Evolutionary conservation across 1,140 invertebrate species (phyloP).

Genomic region (Drosophila guanche): DNA sequence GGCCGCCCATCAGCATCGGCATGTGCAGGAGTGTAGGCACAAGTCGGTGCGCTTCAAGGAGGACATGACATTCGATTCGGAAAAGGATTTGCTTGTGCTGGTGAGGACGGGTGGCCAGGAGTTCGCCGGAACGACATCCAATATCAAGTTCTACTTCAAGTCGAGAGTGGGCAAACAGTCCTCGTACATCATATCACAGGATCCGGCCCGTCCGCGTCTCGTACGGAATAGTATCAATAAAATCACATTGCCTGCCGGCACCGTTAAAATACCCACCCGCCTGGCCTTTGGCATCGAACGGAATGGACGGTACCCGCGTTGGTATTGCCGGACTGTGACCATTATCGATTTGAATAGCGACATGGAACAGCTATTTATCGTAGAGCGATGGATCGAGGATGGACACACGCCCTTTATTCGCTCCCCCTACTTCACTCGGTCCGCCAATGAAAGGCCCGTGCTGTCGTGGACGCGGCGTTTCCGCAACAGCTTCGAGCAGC

Average conservation of each 20-base stretch:
- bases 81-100: constrained; percentile 15
- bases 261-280: constrained; percentile 33
- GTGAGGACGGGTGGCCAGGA: constrained; percentile 30
- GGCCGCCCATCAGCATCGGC: background rate
- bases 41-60: too few relatives aligned
- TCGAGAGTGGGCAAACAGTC: background rate
- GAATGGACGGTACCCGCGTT: constrained; percentile 36
- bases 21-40: too few relatives aligned
- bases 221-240: constrained; percentile 27
- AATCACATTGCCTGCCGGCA: background rate
- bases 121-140: constrained; percentile 43
- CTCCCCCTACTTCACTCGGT: constrained; percentile 9
- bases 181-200: constrained; percentile 27
- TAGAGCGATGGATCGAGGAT: constrained; percentile 24
- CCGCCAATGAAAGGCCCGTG: accelerated
- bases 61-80: background rate
- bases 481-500: background rate
- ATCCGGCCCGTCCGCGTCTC: constrained; percentile 21
- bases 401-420: constrained; percentile 17
- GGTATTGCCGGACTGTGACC: constrained; percentile 36
- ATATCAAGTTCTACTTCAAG: constrained; percentile 41
- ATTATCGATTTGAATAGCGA: constrained; percentile 11
- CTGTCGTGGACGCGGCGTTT: constrained; percentile 22
- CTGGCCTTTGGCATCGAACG: constrained; percentile 20
- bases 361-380: constrained; percentile 23